Evolutionary conservation across 1,140 invertebrate genomes (phyloP).

Genomic region (Luehdorfia chinensis): DNA sequence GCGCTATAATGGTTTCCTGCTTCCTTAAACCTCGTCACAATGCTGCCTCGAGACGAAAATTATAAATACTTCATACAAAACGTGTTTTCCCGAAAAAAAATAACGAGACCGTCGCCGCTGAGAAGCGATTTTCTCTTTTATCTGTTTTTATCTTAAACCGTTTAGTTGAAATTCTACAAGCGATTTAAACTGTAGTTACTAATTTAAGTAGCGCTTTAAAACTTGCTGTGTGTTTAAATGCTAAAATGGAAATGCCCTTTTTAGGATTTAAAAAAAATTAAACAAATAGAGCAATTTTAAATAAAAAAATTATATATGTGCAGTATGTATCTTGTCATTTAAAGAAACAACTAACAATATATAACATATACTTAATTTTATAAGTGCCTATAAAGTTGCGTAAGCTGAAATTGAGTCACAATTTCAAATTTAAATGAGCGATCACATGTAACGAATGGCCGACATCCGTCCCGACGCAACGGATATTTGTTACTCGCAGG

Average conservation of each 20-base stretch:
- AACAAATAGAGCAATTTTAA: too few relatives aligned
- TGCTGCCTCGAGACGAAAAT: constrained; percentile 52
- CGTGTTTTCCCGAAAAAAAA: constrained; percentile 32
- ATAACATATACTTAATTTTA: too few relatives aligned
- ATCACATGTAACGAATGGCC: constrained; percentile 49
- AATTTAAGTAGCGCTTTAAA: background rate
- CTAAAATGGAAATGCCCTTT: too few relatives aligned
- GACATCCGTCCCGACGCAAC: constrained; percentile 46
- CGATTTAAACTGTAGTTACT: background rate
- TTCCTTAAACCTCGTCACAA: constrained; percentile 56
- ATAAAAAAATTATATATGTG: too few relatives aligned
- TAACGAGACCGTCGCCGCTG: constrained; percentile 26
- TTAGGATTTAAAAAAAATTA: too few relatives aligned
- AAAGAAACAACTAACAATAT: too few relatives aligned
- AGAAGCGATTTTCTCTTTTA: constrained; percentile 16
- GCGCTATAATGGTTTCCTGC: constrained; percentile 65
- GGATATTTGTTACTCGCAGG: constrained; percentile 56
- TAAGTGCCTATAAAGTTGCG: too few relatives aligned
- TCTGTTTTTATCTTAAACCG: constrained; percentile 6
- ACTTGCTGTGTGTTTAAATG: too few relatives aligned
- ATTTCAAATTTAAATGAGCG: constrained; percentile 56
- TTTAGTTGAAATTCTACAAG: background rate
- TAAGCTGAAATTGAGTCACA: constrained; percentile 52
- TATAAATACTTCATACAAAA: constrained; percentile 45
- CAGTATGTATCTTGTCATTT: too few relatives aligned